Conservation (phyloP, 2,113 vertebrate genomes). For the Takifugu bimaculatus region DNA sequence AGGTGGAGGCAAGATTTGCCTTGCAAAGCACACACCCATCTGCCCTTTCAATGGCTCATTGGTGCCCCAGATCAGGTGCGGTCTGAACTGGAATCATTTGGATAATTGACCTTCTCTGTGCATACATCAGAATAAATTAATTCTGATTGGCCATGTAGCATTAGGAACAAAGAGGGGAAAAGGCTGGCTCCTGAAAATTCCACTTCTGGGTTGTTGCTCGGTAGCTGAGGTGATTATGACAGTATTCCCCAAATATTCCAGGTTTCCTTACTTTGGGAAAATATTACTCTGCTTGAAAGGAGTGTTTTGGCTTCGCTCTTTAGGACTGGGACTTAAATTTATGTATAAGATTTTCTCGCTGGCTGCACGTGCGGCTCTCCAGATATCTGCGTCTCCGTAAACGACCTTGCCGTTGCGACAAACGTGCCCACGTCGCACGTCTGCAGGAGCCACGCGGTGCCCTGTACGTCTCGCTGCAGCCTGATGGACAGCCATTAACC, state of each 20-base stretch:
- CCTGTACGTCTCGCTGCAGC: conserved; percentile 41
- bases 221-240: conserved; percentile 73
- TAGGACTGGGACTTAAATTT: conserved; percentile 1
- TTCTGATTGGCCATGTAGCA: conserved; percentile 76
- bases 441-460: neutral
- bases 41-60: conserved; percentile 79
- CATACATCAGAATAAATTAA: conserved; percentile 84
- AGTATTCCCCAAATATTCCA: conserved; percentile 57
- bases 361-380: neutral
- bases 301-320: neutral
- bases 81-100: conserved; percentile 78
- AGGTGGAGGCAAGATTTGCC: conserved; percentile 57
- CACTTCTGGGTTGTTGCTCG: conserved; percentile 63
- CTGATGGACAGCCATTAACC: conserved; percentile 75
- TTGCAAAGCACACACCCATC: conserved; percentile 73
- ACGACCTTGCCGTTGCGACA: conserved; percentile 49
- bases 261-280: conserved; percentile 28
- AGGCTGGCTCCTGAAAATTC: conserved; percentile 68
- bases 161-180: conserved; percentile 68
- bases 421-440: conserved; percentile 34
- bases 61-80: conserved; percentile 72
- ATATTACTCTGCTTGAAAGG: neutral
- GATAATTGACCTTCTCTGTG: conserved; percentile 83
- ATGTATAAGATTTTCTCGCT: conserved; percentile 6
- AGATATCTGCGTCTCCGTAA: conserved; percentile 13